phyloP scores from a whole-genome alignment of 2,888 invertebrate genomes.

The Polyploca ridens region DNA sequence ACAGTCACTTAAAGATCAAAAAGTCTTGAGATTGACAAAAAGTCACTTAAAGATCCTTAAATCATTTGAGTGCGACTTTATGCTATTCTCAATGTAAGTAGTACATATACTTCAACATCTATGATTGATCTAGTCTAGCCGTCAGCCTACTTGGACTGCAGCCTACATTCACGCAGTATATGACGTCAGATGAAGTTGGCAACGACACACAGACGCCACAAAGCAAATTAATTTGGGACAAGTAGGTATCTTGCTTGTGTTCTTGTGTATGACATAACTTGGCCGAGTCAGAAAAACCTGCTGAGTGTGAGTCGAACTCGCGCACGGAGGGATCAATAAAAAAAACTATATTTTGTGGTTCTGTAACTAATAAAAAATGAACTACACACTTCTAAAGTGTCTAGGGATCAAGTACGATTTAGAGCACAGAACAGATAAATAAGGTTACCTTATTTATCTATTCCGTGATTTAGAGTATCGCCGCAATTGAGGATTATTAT shows the following conservation, averaged over 20 bases:
- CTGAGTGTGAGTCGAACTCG: no score
- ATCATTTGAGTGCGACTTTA: neutral
- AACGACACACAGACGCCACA: slow-evolving; percentile 44
- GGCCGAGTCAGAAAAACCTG: neutral
- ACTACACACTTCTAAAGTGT: no score
- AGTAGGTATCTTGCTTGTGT: slow-evolving; percentile 19
- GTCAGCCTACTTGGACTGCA: slow-evolving; percentile 50
- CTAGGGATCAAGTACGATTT: no score
- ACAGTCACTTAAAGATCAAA: no score
- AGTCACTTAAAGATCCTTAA: no score
- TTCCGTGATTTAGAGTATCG: no score
- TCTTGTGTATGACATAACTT: slow-evolving; percentile 32
- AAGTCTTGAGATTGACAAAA: no score
- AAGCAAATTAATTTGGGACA: slow-evolving; percentile 50
- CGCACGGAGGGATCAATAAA: neutral
- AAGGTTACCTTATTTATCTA: no score
- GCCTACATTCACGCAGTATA: slow-evolving; percentile 52
- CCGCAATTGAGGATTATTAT: no score
- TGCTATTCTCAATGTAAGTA: neutral
- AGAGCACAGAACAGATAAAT: no score
- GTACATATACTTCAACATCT: slow-evolving; percentile 25
- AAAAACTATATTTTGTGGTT: neutral
- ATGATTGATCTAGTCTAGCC: slow-evolving; percentile 44
- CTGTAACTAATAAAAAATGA: no score
- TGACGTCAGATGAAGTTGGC: slow-evolving; percentile 64